phyloP scores from a whole-genome alignment of 2,113 vertebrate species.

The Lagopus muta region DNA sequence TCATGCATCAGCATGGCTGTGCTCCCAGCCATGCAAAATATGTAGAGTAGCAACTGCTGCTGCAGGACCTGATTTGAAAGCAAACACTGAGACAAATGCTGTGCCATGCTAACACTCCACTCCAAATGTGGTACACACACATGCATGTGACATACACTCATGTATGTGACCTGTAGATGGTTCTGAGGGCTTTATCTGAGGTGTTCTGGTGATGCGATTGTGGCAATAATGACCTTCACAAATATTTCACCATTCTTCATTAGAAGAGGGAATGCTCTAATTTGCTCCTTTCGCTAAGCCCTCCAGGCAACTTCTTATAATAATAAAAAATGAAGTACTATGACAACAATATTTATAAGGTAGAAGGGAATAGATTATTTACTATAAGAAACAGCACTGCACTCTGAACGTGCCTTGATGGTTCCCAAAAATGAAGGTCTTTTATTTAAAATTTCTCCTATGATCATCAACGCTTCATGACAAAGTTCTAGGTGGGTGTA shows the following conservation, averaged over 20 bases:
- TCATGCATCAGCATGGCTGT: not conserved
- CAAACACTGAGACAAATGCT: not conserved
- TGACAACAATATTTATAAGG: not conserved
- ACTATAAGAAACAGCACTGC: not conserved
- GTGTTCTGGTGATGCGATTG: not conserved
- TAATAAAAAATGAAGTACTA: not conserved
- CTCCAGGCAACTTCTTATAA: not conserved
- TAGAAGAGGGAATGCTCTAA: not conserved
- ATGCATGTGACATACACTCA: accelerated
- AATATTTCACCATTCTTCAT: not conserved
- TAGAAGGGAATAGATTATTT: constrained; percentile 3
- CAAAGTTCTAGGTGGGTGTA: accelerated
- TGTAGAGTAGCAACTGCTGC: not conserved
- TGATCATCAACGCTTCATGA: not conserved
- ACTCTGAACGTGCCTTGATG: not conserved
- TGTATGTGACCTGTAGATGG: not conserved
- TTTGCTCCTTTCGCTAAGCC: not conserved
- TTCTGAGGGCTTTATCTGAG: not conserved
- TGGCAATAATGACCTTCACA: not conserved
- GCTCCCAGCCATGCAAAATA: not conserved
- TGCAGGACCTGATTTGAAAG: not conserved
- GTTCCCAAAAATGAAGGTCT: not conserved
- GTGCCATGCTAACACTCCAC: not conserved
- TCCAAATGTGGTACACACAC: not conserved
- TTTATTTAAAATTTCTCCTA: not conserved